These are phyloP conservation scores for Priocnemis perturbator DNA, from an alignment of 2,888 invertebrate genomes.

Conservation along the genomic window DNA sequence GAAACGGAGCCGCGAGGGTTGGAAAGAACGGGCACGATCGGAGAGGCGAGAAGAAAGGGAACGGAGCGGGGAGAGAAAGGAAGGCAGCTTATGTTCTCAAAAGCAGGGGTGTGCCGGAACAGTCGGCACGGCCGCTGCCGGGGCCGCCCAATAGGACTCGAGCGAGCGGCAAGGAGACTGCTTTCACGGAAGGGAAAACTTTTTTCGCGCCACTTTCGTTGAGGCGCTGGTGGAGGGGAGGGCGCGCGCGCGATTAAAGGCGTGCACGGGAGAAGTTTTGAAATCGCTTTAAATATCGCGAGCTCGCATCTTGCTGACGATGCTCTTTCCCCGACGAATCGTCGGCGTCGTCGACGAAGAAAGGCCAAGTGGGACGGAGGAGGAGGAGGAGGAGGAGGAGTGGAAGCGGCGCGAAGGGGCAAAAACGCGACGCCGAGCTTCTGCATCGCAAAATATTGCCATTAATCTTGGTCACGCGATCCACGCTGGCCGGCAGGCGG, in stretches of 20 bases:
- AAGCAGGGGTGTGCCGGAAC: conserved; percentile 31
- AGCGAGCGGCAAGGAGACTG: neutral
- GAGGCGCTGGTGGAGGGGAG: neutral
- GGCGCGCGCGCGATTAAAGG: too few relatives aligned
- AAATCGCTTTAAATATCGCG: too few relatives aligned
- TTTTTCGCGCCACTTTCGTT: conserved; percentile 21
- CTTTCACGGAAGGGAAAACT: conserved; percentile 20
- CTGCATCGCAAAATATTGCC: neutral
- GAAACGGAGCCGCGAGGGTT: conserved; percentile 6
- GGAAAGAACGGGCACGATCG: conserved; percentile 3
- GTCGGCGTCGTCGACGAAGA: conserved; percentile 2
- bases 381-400: neutral
- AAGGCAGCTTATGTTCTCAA: too few relatives aligned
- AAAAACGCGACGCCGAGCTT: conserved; percentile 1
- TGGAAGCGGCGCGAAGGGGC: conserved; percentile 9
- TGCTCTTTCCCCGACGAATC: too few relatives aligned
- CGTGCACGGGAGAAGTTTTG: too few relatives aligned
- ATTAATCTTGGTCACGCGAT: too few relatives aligned
- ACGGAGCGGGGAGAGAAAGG: neutral
- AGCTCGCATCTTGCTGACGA: too few relatives aligned
- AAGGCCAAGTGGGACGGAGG: neutral
- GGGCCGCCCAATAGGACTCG: conserved; percentile 14
- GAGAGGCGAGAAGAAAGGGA: conserved; percentile 23
- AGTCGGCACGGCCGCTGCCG: conserved; percentile 26
- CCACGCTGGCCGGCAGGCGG: neutral